Conservation (phyloP, 2,888 invertebrate species). For the Spodoptera picta region DNA sequence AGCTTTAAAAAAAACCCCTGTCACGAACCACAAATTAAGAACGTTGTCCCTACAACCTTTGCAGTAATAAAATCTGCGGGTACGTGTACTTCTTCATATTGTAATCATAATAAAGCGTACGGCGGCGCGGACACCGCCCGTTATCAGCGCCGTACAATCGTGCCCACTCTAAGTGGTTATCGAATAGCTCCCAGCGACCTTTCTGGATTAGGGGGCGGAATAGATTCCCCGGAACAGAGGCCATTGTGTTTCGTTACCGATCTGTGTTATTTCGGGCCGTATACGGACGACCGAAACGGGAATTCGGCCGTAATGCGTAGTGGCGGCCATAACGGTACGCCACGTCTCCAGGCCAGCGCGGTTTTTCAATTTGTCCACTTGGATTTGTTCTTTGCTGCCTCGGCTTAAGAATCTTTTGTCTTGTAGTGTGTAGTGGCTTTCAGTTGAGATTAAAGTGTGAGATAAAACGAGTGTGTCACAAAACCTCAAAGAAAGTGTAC, state of each 20-base stretch:
- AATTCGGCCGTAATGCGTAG: slow-evolving; percentile 59
- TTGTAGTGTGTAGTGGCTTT: slow-evolving; percentile 20
- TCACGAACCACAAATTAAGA: background rate
- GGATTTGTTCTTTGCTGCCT: slow-evolving; percentile 57
- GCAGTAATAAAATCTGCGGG: slow-evolving; percentile 33
- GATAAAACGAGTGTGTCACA: slow-evolving; percentile 21
- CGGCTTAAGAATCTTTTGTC: slow-evolving; percentile 50
- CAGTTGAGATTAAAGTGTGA: slow-evolving; percentile 21
- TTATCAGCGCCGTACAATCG: slow-evolving; percentile 78
- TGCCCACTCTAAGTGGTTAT: slow-evolving; percentile 80
- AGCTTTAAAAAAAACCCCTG: background rate
- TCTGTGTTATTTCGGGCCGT: slow-evolving; percentile 67
- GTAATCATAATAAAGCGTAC: slow-evolving; percentile 55
- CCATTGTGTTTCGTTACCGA: slow-evolving; percentile 78
- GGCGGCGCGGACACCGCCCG: slow-evolving; percentile 50
- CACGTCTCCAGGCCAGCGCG: slow-evolving; percentile 47
- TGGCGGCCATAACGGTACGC: slow-evolving; percentile 58
- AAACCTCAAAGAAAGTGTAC: slow-evolving; percentile 10
- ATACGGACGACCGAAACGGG: slow-evolving; percentile 54
- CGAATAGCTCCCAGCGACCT: slow-evolving; percentile 81
- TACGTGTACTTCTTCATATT: slow-evolving; percentile 52
- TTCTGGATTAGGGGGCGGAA: slow-evolving; percentile 80
- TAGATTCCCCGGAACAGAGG: slow-evolving; percentile 72
- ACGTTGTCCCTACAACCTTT: slow-evolving; percentile 3
- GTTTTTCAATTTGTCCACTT: slow-evolving; percentile 67